Conservation (phyloP, 2,113 vertebrate species). For the Craseonycteris thonglongyai region DNA sequence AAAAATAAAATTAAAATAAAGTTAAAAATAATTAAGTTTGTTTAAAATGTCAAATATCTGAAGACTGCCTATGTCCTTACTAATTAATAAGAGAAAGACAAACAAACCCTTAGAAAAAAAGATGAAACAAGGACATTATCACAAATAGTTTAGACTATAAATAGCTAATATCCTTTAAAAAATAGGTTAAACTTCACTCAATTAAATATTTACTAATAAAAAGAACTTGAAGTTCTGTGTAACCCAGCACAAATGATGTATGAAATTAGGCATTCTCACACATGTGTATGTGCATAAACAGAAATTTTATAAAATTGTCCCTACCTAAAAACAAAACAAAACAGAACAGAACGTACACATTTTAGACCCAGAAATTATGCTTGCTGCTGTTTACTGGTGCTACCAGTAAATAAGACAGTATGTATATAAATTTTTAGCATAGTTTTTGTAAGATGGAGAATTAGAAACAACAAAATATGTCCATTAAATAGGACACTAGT, state of each 20-base stretch:
- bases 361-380: background rate
- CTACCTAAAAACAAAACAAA: background rate
- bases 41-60: background rate
- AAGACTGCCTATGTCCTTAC: background rate
- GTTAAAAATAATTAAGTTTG: background rate
- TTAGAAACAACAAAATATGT: background rate
- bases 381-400: background rate
- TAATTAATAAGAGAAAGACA: background rate
- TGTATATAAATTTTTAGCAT: background rate
- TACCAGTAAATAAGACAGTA: background rate
- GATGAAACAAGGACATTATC: background rate
- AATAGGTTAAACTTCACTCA: background rate
- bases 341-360: background rate
- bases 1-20: background rate
- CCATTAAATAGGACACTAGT: background rate
- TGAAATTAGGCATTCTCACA: background rate
- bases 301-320: background rate
- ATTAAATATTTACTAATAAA: background rate
- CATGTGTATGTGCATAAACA: background rate
- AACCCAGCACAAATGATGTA: background rate
- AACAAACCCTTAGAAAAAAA: background rate
- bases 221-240: background rate
- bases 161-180: background rate
- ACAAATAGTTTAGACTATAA: background rate
- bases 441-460: background rate